A percentile compares a stretch with the other conserved stretches of the same genome.
phyloP scores from a whole-genome alignment of 2,797 vertebrate species.

The Pteronotus mesoamericanus region DNA sequence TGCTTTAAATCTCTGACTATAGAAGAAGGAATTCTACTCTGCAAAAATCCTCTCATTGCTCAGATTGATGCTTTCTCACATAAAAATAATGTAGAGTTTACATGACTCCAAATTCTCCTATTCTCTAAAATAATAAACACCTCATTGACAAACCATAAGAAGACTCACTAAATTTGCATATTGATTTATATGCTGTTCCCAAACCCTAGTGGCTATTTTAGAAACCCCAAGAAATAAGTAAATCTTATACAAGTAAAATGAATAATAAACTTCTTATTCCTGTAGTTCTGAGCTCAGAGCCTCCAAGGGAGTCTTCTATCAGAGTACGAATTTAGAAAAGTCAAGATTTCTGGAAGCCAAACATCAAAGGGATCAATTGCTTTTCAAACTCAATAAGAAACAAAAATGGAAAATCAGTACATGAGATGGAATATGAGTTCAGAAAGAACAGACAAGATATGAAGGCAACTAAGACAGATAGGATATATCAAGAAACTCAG shows the following conservation, averaged over 20 bases:
- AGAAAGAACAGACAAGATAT: background rate
- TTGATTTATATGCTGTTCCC: background rate
- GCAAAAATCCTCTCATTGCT: background rate
- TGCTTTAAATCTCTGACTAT: background rate
- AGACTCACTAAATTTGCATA: background rate
- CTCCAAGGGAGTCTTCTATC: background rate
- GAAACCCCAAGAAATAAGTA: background rate
- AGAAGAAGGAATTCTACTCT: background rate
- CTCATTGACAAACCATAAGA: background rate
- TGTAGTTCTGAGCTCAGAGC: background rate
- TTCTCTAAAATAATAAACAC: background rate
- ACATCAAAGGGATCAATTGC: background rate
- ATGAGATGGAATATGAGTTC: background rate
- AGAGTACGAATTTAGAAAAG: background rate
- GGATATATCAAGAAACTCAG: background rate
- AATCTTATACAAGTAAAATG: background rate
- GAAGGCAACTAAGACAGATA: background rate
- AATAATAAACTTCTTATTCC: background rate
- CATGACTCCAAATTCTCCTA: background rate
- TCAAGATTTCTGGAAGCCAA: slow-evolving; percentile 15
- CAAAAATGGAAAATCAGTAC: slow-evolving; percentile 15
- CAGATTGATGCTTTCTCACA: background rate
- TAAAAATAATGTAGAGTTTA: background rate
- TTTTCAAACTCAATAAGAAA: background rate
- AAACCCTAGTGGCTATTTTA: background rate